A percentile compares a stretch with the other conserved stretches of the same genome.
Conservation (phyloP, 2,888 invertebrate genomes). For the Hydrotaea diabolus region DNA sequence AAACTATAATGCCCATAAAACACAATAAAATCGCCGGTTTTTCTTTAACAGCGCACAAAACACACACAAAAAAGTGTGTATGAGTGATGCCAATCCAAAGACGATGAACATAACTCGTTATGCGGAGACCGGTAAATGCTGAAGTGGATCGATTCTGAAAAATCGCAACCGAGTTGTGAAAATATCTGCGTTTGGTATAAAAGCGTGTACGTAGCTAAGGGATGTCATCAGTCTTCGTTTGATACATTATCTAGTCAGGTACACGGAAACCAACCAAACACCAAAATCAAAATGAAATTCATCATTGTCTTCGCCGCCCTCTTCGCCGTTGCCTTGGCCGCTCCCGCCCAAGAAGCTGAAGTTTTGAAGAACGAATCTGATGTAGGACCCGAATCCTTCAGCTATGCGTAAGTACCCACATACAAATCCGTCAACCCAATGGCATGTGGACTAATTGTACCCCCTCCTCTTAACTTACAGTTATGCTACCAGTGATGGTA, state of each 20-base stretch:
- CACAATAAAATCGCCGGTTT: conserved; percentile 15
- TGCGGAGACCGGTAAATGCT: too few species aligned
- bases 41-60: too few species aligned
- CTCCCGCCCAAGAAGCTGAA: conserved; percentile 70
- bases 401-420: conserved; percentile 49
- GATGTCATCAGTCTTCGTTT: conserved; percentile 43
- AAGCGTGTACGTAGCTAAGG: conserved; percentile 29
- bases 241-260: too few species aligned
- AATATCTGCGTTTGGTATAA: conserved; percentile 44
- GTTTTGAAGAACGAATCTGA: conserved; percentile 80
- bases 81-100: not conserved
- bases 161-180: too few species aligned
- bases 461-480: conserved; percentile 72
- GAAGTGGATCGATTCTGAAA: too few species aligned
- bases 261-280: conserved; percentile 21
- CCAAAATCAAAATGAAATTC: conserved; percentile 75
- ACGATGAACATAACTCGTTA: too few species aligned
- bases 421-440: conserved; percentile 73
- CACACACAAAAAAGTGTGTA: not conserved
- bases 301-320: conserved; percentile 76
- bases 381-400: conserved; percentile 81
- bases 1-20: not conserved
- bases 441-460: not conserved
- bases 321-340: conserved; percentile 75
- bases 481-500: conserved; percentile 82